phyloP scores from a whole-genome alignment of 2,888 invertebrate genomes.

The Quadroppia sp. region DNA sequence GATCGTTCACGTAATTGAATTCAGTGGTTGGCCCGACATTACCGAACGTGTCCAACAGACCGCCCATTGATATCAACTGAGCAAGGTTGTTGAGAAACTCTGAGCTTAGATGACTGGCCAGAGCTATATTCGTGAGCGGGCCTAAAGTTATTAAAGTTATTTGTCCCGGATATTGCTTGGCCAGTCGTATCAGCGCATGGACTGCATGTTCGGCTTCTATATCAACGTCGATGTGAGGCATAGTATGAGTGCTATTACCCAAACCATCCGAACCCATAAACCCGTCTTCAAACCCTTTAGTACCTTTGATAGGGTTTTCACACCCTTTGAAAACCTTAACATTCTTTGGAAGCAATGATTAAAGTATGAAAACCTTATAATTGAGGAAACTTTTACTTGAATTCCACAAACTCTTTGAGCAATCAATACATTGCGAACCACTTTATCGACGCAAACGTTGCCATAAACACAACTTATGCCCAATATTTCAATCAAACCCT shows the following conservation, averaged over 20 bases:
- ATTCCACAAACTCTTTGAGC: slow-evolving; percentile 43
- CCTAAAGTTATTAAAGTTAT: slow-evolving; percentile 51
- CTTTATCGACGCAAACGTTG: slow-evolving; percentile 67
- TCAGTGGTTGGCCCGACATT: slow-evolving; percentile 64
- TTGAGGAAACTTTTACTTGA: not conserved
- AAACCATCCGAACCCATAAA: slow-evolving; percentile 48
- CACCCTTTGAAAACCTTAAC: slow-evolving; percentile 1
- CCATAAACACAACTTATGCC: slow-evolving; percentile 72
- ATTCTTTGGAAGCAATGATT: not conserved
- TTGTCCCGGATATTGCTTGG: slow-evolving; percentile 49
- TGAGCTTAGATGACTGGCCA: slow-evolving; percentile 54
- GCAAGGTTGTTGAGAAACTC: slow-evolving; percentile 49
- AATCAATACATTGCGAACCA: slow-evolving; percentile 63
- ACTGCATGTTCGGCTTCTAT: slow-evolving; percentile 48
- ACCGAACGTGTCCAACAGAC: slow-evolving; percentile 55
- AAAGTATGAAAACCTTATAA: not conserved
- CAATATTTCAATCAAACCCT: slow-evolving; percentile 57
- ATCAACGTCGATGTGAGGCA: slow-evolving; percentile 46
- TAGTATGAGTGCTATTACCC: slow-evolving; percentile 46
- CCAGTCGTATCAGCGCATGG: slow-evolving; percentile 48
- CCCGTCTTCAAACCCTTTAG: slow-evolving; percentile 49
- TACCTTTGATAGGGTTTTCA: slow-evolving; percentile 49
- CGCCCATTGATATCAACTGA: slow-evolving; percentile 45
- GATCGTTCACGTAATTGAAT: slow-evolving; percentile 71
- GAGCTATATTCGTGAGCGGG: slow-evolving; percentile 55